Percentiles rank a stretch among this genome's conserved stretches.
Evolutionary conservation across 2,888 invertebrate species (phyloP).

Genomic region (Aplocera efformata): DNA sequence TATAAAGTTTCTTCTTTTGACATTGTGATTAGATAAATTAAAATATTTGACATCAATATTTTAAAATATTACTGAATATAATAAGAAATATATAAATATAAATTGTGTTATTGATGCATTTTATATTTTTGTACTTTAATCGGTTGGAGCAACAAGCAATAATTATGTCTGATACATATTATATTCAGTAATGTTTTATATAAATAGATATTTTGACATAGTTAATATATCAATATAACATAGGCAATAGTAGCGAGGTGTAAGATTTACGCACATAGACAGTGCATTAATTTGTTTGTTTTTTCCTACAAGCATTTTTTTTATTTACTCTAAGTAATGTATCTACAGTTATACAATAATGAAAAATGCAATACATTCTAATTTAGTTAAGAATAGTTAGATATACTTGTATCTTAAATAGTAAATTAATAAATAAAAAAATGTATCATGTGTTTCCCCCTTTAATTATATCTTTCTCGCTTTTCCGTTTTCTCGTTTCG

Average conservation of each 20-base stretch:
- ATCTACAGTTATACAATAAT: constrained; percentile 40
- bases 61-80: constrained; percentile 24
- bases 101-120: constrained; percentile 4
- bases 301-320: constrained; percentile 49
- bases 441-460: constrained; percentile 28
- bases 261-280: constrained; percentile 43
- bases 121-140: constrained; percentile 24
- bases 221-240: constrained; percentile 20
- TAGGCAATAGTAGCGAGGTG: constrained; percentile 21
- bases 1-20: constrained; percentile 25
- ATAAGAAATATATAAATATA: constrained; percentile 6
- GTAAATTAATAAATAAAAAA: constrained; percentile 32
- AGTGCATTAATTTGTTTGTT: constrained; percentile 45
- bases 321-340: constrained; percentile 38
- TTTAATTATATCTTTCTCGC: constrained; percentile 36
- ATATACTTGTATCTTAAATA: constrained; percentile 40
- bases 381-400: constrained; percentile 63
- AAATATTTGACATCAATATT: constrained; percentile 23
- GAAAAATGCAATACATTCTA: constrained; percentile 69
- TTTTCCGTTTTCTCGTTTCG: constrained; percentile 19
- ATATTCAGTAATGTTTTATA: constrained; percentile 19
- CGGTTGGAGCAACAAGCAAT: constrained; percentile 6
- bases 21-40: constrained; percentile 20
- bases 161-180: constrained; percentile 22
- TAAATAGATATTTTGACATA: constrained; percentile 22